A percentile compares a stretch with the other conserved stretches of the same genome.
phyloP scores from a whole-genome alignment of 1,140 invertebrate genomes.

The Pissodes strobi region DNA sequence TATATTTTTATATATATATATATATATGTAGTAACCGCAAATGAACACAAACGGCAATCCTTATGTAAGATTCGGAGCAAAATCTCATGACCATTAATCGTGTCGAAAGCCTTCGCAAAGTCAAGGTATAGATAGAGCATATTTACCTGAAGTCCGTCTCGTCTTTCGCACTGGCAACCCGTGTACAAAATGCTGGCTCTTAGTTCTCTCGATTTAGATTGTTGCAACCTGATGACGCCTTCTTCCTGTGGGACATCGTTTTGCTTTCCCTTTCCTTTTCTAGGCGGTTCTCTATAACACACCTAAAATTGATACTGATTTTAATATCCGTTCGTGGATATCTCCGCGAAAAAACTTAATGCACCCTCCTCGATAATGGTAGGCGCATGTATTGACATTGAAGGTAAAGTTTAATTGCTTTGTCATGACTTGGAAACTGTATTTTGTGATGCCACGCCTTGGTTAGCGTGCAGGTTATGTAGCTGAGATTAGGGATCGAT shows the following conservation, averaged over 20 bases:
- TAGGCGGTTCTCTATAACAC: conserved; percentile 27
- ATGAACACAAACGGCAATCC: not conserved
- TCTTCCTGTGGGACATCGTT: not conserved
- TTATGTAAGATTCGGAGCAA: too few species aligned
- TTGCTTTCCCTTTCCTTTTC: conserved; percentile 8
- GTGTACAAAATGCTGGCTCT: conserved; percentile 68
- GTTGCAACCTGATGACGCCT: conserved; percentile 17
- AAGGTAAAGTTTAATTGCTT: too few species aligned
- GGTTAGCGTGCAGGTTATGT: too few species aligned
- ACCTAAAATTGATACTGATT: conserved; percentile 10
- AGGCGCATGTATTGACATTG: too few species aligned
- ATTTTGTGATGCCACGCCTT: too few species aligned
- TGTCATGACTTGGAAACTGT: too few species aligned
- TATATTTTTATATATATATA: not conserved
- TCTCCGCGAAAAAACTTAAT: too few species aligned
- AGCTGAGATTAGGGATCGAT: too few species aligned
- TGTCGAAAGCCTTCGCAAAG: not conserved
- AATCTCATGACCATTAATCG: too few species aligned
- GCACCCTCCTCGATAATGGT: too few species aligned
- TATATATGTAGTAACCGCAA: not conserved
- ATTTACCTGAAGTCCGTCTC: conserved; percentile 63
- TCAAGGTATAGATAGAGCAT: not conserved
- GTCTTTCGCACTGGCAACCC: conserved; percentile 72
- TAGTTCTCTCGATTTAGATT: conserved; percentile 66
- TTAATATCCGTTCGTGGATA: too few species aligned